Evolutionary conservation across 2,888 invertebrate species (phyloP), one percentile per base, ranked within the genome.

Genomic region (Polymixis flavicincta): DNA sequence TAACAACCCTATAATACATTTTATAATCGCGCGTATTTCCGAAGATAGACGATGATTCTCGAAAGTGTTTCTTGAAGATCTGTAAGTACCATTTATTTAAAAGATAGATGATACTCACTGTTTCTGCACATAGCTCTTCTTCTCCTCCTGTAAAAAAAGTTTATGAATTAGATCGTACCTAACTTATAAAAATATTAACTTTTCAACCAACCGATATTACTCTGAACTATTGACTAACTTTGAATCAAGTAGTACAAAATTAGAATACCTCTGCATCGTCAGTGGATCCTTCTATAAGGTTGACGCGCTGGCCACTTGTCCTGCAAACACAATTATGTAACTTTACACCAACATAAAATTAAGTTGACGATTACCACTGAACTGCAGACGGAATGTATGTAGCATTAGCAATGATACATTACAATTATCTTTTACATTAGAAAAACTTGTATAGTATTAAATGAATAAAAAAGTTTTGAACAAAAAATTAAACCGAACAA

Each of bases 101-200:
- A n/a, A n/a, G n/a, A n/a, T n/a, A n/a, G n/a, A n/a, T n/a, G 7
- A n/a, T 54, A 93, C 95, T 93, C 80, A 95, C 95, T 95, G 95
- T 25, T 85, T 90, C 80, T 95, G 92, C 4, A 95, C 84, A 73
- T 91, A 92, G 63, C 92, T 94, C 87, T 93, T 93, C 55, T 88
- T 85, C 8, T 92, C 92, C 14, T 91, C 91, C 94, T 94, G 89
- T 42, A 54, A 54, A 55, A 19, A n/a, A 11, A 4, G 3, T 32
- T n/a, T 11, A 32, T 22, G 28, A 22, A 50, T 65, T 42, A 65
- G 65, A 32, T 50, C 28, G 14, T 28, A 48, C 8, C 13, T 0
- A 19, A 64, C 0, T 45, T 48, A 19, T 3, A 19, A 64, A 63
- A 22, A 48, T 2, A 25, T 61, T 11, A 14, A 5, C 3, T 66